Base-by-base conservation (phyloP, 2,888 invertebrate species). In the Pandemis heparana region DNA sequence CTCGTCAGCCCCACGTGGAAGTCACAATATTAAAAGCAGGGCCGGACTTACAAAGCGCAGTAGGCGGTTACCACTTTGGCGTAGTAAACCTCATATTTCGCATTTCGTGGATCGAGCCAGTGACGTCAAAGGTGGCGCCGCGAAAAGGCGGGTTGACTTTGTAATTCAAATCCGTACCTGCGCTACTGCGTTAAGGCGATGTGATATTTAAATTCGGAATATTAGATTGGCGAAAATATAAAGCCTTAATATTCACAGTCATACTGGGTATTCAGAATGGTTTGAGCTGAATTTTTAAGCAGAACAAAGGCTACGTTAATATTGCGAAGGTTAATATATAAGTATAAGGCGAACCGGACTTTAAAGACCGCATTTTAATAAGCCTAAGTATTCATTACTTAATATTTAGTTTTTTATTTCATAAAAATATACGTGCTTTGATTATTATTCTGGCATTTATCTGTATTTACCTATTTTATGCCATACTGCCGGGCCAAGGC, bases 201-300 rank as follows among this genome's bases (percentile, higher is more conserved):
- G 84, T 81, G 82, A 89, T 90, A 92, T 92, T 92, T 91, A 91
- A 91, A 91, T 91, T 83, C 81, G 81, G 85, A 85, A 89, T 91
- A 90, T 90, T 87, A 91, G 87, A 90, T 89, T 85, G 82, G 82
- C 83, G 85, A 86, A 87, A 85, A 85, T 87, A 84, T 86, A 86
- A 83, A 79, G 80, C 81, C 80, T 84, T 82, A 82, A 85, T 85
- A 86, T 85, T 83, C 81, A 16, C 71, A 65, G 53, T 56, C 18
- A 43, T 38, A 59, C 18, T 43, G 46, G 67, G 61, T 16, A 53
- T 62, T 32, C 60, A 39, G 71, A 46, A 63, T 32, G 56, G 38
- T 60, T 46, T 43, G 14, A 32, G 38, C 60, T 18, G 41, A 7
- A n/a, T 18, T 71, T 38, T 56, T 23, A 32, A 48, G 16, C 9